These are phyloP conservation scores for Verasper variegatus DNA, from an alignment of 2,113 vertebrate genomes.

Conservation along the genomic window DNA sequence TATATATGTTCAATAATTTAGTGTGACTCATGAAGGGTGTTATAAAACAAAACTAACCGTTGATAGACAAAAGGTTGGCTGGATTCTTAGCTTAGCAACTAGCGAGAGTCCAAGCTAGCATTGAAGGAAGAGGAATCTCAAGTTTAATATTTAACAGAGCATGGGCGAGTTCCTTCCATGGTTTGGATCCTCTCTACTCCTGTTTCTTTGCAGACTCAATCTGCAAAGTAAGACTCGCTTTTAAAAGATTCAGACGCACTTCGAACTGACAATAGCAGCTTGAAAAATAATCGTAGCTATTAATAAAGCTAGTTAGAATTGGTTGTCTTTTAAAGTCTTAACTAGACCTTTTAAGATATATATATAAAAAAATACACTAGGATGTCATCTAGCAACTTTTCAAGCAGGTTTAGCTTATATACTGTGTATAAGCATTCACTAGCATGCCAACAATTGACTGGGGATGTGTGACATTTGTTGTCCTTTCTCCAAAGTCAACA, in stretches of 20 bases:
- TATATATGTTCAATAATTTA: not conserved
- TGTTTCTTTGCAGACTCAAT: not conserved
- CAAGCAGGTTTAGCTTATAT: too few relatives aligned
- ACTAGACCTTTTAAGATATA: too few relatives aligned
- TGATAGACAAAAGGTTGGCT: not conserved
- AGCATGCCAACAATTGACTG: not conserved
- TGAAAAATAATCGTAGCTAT: not conserved
- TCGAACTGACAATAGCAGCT: not conserved
- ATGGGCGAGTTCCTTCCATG: not conserved
- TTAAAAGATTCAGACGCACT: too few relatives aligned
- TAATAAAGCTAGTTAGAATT: not conserved
- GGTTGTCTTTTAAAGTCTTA: not conserved
- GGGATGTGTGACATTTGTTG: not conserved
- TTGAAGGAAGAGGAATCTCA: not conserved
- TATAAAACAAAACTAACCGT: not conserved
- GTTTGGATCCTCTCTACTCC: not conserved
- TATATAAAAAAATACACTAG: too few relatives aligned
- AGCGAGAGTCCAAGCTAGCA: not conserved
- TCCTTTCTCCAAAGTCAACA: conserved; percentile 2
- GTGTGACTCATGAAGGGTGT: not conserved
- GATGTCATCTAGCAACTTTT: too few relatives aligned
- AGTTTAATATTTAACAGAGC: too few relatives aligned
- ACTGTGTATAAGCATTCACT: not conserved
- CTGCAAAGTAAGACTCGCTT: not conserved
- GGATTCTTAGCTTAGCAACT: not conserved